Conservation (phyloP, 2,113 vertebrate species). For the Vanacampus margaritifer region DNA sequence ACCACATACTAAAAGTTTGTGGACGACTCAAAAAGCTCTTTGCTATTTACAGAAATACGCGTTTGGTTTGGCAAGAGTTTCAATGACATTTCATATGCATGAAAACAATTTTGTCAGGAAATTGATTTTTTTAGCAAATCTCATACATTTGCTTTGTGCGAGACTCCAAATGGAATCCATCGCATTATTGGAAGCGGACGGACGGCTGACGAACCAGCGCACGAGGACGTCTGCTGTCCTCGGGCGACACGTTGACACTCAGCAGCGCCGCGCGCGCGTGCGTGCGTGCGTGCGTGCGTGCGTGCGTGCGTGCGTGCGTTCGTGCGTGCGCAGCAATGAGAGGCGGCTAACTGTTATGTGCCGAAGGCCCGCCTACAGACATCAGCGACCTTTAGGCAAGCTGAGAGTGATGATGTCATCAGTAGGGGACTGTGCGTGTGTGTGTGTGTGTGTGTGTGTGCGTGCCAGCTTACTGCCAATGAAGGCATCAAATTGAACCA, state of each 20-base stretch:
- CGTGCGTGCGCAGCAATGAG: conserved; percentile 28
- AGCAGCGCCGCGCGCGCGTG: conserved; percentile 11
- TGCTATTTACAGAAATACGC: too few species aligned
- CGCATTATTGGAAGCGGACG: too few species aligned
- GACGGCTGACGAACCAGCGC: conserved; percentile 43
- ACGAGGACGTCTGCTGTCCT: conserved; percentile 45
- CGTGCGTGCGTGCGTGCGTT: not conserved
- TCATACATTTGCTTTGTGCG: too few species aligned
- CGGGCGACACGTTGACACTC: conserved; percentile 55
- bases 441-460: conserved; percentile 16
- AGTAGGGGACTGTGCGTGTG: conserved; percentile 29
- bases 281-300: not conserved
- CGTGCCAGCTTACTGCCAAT: not conserved
- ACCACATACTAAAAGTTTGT: too few species aligned
- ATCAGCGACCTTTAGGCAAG: conserved; percentile 53
- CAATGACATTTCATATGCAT: too few species aligned
- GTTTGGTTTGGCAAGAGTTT: too few species aligned
- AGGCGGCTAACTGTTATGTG: conserved; percentile 34
- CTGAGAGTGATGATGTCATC: conserved; percentile 55
- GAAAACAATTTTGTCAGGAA: too few species aligned
- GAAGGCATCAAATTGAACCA: too few species aligned
- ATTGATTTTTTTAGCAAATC: too few species aligned
- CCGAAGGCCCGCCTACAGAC: conserved; percentile 48
- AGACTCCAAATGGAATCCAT: too few species aligned
- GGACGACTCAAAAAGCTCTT: too few species aligned